A percentile compares a stretch with the other conserved stretches of the same genome.
These are phyloP conservation scores for Sphaerophoria taeniata DNA, from an alignment of 2,888 invertebrate species.

Conservation along the genomic window DNA sequence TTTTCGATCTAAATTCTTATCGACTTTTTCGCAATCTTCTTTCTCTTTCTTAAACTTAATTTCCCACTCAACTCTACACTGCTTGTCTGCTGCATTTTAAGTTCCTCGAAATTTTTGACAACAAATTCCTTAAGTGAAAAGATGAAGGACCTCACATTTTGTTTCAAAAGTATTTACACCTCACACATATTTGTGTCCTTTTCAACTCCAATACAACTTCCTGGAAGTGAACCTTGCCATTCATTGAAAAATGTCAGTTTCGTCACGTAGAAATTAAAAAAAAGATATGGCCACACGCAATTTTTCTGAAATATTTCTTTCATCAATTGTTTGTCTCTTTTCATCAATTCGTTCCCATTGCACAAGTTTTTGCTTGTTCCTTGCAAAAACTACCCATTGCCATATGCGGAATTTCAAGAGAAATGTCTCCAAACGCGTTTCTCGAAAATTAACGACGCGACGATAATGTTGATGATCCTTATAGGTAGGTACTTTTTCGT, in stretches of 20 bases:
- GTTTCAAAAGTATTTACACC: not conserved
- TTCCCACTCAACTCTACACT: no score
- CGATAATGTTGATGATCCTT: conserved; percentile 50
- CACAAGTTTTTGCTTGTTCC: conserved; percentile 4
- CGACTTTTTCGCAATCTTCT: no score
- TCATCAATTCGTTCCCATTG: conserved; percentile 14
- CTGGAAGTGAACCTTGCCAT: conserved; percentile 40
- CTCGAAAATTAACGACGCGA: conserved; percentile 26
- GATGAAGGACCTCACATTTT: no score
- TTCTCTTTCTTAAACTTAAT: no score
- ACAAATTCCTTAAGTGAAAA: no score
- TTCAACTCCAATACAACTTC: no score
- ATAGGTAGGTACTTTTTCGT: conserved; percentile 16
- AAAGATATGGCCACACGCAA: conserved; percentile 65
- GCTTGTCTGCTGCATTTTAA: no score
- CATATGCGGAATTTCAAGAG: conserved; percentile 70
- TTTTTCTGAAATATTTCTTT: conserved; percentile 35
- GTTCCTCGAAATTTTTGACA: no score
- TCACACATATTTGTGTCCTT: not conserved
- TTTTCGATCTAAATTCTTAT: no score
- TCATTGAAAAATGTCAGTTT: conserved; percentile 53
- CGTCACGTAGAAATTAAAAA: conserved; percentile 48
- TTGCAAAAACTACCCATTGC: conserved; percentile 4
- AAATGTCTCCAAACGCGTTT: conserved; percentile 65
- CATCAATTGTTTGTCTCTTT: conserved; percentile 5